Percentiles rank a stretch among this genome's conserved stretches.
Evolutionary conservation across 2,888 invertebrate genomes (phyloP).

Genomic region (Diachrysia chrysitis): DNA sequence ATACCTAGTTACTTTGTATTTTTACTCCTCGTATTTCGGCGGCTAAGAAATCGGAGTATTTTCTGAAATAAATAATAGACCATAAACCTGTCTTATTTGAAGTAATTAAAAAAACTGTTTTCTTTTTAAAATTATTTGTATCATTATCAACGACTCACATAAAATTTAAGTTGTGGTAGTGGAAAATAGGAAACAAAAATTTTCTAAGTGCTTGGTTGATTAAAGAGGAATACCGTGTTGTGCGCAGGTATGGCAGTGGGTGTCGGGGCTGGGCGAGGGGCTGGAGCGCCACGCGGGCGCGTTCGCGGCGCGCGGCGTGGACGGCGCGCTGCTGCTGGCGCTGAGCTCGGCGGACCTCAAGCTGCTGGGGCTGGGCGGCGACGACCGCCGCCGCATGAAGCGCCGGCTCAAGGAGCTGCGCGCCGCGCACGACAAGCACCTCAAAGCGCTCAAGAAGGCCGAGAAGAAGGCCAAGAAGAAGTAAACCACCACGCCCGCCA

Average conservation of each 20-base stretch:
- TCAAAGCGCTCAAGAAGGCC: slow-evolving; percentile 95
- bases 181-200: too few species aligned
- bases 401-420: slow-evolving; percentile 95
- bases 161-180: too few species aligned
- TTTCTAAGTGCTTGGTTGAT: too few species aligned
- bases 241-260: slow-evolving; percentile 96
- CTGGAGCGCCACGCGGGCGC: slow-evolving; percentile 96
- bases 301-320: slow-evolving; percentile 96
- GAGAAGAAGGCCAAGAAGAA: slow-evolving; percentile 94
- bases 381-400: slow-evolving; percentile 94
- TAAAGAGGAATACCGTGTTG: too few species aligned
- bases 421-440: slow-evolving; percentile 94
- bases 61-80: too few species aligned
- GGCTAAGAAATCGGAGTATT: too few species aligned
- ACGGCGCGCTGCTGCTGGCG: slow-evolving; percentile 95
- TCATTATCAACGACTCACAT: too few species aligned
- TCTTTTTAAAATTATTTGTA: too few species aligned
- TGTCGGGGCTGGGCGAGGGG: slow-evolving; percentile 94
- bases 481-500: slow-evolving; percentile 68
- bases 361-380: slow-evolving; percentile 94
- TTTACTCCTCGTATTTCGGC: too few species aligned
- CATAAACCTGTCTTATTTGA: too few species aligned
- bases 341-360: slow-evolving; percentile 98
- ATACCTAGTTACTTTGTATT: too few species aligned
- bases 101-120: too few species aligned